A percentile compares a stretch with the other conserved stretches of the same genome.
phyloP scores from a whole-genome alignment of 1,140 invertebrate species.

The Calliphora vicina region DNA sequence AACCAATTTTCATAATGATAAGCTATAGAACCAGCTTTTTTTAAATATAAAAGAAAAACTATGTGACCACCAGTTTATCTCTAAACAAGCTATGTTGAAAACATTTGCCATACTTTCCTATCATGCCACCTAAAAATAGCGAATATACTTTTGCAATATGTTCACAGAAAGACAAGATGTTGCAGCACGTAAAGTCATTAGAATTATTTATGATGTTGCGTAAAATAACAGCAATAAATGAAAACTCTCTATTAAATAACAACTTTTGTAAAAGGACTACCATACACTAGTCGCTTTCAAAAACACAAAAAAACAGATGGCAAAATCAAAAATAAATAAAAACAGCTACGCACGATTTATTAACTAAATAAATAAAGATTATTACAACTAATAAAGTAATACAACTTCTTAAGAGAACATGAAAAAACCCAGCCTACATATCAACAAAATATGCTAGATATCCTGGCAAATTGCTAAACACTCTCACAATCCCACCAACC shows the following conservation, averaged over 20 bases:
- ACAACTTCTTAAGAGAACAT: not conserved
- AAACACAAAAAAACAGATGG: constrained; percentile 5
- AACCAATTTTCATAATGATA: too few relatives aligned
- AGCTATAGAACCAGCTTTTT: too few relatives aligned
- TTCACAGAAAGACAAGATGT: not conserved
- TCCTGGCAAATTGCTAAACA: not conserved
- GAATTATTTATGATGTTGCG: constrained; percentile 18
- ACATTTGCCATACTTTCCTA: too few relatives aligned
- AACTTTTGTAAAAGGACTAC: not conserved
- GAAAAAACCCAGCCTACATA: not conserved
- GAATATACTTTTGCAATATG: not conserved
- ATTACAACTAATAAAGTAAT: not conserved
- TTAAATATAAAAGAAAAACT: too few relatives aligned
- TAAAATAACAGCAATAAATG: not conserved
- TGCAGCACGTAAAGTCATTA: constrained; percentile 27
- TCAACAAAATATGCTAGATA: too few relatives aligned
- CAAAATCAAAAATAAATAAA: not conserved
- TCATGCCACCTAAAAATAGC: too few relatives aligned
- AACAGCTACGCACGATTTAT: constrained; percentile 29
- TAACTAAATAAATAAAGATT: constrained; percentile 23
- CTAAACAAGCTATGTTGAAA: too few relatives aligned
- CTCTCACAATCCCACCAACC: not conserved
- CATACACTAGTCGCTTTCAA: not conserved
- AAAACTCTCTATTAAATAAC: too few relatives aligned
- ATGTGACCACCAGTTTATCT: too few relatives aligned